Evolutionary conservation across 2,113 vertebrate genomes (phyloP), one percentile per base, ranked within the genome.

Genomic region (Callaeas wilsoni): DNA sequence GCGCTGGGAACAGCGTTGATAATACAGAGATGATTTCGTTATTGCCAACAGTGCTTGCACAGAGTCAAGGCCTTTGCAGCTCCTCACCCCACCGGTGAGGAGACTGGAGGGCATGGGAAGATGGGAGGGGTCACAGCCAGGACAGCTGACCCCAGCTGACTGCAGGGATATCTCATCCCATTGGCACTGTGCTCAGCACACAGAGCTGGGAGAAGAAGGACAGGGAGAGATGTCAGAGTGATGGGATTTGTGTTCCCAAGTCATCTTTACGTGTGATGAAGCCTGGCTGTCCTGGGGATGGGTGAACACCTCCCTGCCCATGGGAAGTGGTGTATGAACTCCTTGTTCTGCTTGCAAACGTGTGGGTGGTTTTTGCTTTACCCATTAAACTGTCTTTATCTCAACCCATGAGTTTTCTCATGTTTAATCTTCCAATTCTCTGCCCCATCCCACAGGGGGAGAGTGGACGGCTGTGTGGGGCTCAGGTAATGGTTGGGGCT

Each of bases 1-100:
- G 47, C 41, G 20, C n/a, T 47, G 56, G n/a, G 30, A 46, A 30
- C 13, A 30, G 20, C 0, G 0, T n/a, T 55, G 41, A 30, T 12
- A 47, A 71, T 5, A 26, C 25, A 49, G 25, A 87, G n/a, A 10
- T 35, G 11, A 21, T 71, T 63, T 7, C 12, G 6, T 35, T 30
- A 11, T 49, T 35, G 4, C 30, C 42, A 23, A n/a, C 13, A 63
- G 30, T 4, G 5, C n/a, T n/a, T 41, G n/a, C 27, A 30, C 47
- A 70, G 26, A 50, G n/a, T 41, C n/a, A 41, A 25, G 16, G 20
- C 16, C 6, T 49, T 22, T 32, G 56, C 26, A 63, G 49, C 41
- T 35, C n/a, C 35, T 35, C 30, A 42, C 2, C 13, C 49, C 30
- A 35, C 5, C 30, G 26, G 21, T 3, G 35, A 56, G 16, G 23